Evolutionary conservation across 2,797 vertebrate genomes (phyloP), one percentile per base, ranked within the genome.

Genomic region (Mus caroli): DNA sequence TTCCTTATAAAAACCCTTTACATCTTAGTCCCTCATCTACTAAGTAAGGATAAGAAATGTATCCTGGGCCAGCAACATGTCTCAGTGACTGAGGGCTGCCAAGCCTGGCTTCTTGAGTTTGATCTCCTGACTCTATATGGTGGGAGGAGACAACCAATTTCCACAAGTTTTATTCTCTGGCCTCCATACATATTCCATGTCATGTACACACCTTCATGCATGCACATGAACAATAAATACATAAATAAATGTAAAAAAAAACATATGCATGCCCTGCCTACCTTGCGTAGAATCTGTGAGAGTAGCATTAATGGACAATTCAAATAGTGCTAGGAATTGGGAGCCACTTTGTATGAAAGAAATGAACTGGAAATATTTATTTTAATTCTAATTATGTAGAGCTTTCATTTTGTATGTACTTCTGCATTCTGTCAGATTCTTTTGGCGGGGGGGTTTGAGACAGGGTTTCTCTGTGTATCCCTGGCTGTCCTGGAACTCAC

Each of bases 11-110:
- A 71, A 88, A 40, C n/a, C 8, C 15, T 19, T 8, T 58, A n/a
- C 75, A 28, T 43, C 50, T 92, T 54, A 50, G 15, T 69, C 11
- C 14, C 2, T 75, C 8, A 24, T 10, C 58, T 90, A 52, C 83
- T 92, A 88, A 79, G 26, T 79, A 76, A 91, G 14, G 12, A 52
- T 79, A 73, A 52, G 85, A 90, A 90, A 84, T 31, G 54, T 34
- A 4, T 46, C n/a, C n/a, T 26, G 12, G 34, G 50, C 4, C 64
- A 84, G 19, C 43, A 87, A 69, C 31, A 54, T 17, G 34, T 46
- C 34, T 69, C 84, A 54, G 46, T 54, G 46, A 69, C 34, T 6
- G 3, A 54, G 84, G 64, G 20, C 13, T 17, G 13, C 34, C 13
- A 71, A 52, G 14, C 4, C n/a, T 52, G 46, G 50, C 12, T 17